Evolutionary conservation across 2,888 invertebrate genomes (phyloP).

Genomic region (Noctua janthe): DNA sequence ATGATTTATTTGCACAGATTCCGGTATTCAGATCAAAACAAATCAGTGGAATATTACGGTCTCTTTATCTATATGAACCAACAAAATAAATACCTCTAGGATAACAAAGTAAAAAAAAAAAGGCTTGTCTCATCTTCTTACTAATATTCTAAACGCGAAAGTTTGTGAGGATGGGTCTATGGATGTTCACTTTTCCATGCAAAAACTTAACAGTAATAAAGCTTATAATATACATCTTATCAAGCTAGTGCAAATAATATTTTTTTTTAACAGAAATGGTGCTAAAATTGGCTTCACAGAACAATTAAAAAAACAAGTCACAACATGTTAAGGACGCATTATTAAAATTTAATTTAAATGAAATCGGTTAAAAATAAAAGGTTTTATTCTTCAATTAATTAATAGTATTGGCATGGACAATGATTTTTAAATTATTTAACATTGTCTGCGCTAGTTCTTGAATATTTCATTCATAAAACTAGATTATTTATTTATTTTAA

Average conservation of each 20-base stretch:
- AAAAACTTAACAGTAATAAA: too few relatives aligned
- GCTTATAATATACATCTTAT: too few relatives aligned
- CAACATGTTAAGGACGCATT: not conserved
- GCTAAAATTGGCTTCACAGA: not conserved
- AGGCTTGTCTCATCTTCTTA: too few relatives aligned
- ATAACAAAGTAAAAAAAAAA: too few relatives aligned
- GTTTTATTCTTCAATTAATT: not conserved
- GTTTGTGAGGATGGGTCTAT: too few relatives aligned
- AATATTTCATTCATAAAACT: conserved; percentile 33
- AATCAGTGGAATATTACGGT: not conserved
- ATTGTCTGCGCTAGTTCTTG: not conserved
- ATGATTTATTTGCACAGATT: not conserved
- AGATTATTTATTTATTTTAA: conserved; percentile 4
- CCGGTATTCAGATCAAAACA: not conserved
- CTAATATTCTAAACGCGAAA: too few relatives aligned
- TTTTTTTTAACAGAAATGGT: not conserved
- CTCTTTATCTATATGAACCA: not conserved
- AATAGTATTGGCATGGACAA: conserved; percentile 1
- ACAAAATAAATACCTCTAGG: not conserved
- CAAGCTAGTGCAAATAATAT: too few relatives aligned
- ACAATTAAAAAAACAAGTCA: not conserved
- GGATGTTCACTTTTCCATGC: too few relatives aligned
- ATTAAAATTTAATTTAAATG: conserved; percentile 11
- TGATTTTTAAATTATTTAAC: not conserved
- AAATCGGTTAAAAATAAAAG: not conserved